A percentile compares a stretch with the other conserved stretches of the same genome.
phyloP scores from a whole-genome alignment of 2,888 invertebrate genomes.

The Onthophagus sagittarius region DNA sequence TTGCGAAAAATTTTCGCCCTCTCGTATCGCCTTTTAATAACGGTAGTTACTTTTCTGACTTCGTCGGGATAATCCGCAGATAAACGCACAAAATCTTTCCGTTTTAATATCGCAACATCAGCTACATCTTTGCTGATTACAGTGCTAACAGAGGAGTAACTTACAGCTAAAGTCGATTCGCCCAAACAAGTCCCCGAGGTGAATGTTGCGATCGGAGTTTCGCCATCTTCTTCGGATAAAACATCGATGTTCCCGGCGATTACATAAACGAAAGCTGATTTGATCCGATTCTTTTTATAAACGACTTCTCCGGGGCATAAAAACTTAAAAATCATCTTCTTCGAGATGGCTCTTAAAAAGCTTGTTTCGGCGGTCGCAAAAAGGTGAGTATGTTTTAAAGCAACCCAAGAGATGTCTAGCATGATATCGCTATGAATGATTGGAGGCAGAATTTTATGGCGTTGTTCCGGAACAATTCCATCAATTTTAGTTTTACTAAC shows the following conservation, averaged over 20 bases:
- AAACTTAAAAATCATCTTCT: slow-evolving; percentile 27
- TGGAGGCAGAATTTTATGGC: slow-evolving; percentile 25
- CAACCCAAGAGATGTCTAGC: slow-evolving; percentile 30
- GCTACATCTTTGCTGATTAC: slow-evolving; percentile 31
- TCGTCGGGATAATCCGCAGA: slow-evolving; percentile 26
- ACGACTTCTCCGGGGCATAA: slow-evolving; percentile 29
- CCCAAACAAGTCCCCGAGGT: slow-evolving; percentile 32
- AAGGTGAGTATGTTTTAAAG: slow-evolving; percentile 31
- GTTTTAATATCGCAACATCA: slow-evolving; percentile 28
- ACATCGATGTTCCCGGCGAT: slow-evolving; percentile 31
- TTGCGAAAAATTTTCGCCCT: slow-evolving; percentile 17
- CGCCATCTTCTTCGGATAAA: slow-evolving; percentile 33
- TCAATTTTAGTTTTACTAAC: slow-evolving; percentile 13
- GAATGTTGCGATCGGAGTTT: slow-evolving; percentile 32
- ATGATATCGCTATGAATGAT: slow-evolving; percentile 26
- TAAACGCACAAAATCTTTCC: slow-evolving; percentile 26
- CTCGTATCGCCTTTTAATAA: slow-evolving; percentile 20
- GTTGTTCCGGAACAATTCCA: slow-evolving; percentile 2
- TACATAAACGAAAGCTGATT: slow-evolving; percentile 31
- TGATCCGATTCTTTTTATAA: slow-evolving; percentile 22
- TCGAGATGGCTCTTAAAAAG: slow-evolving; percentile 27
- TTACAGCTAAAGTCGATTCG: slow-evolving; percentile 26
- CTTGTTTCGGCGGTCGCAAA: slow-evolving; percentile 29
- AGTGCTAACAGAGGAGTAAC: slow-evolving; percentile 28
- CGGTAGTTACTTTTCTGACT: slow-evolving; percentile 14